These are phyloP conservation scores for Fringilla coelebs DNA, from an alignment of 2,797 vertebrate genomes.

Conservation along the genomic window DNA sequence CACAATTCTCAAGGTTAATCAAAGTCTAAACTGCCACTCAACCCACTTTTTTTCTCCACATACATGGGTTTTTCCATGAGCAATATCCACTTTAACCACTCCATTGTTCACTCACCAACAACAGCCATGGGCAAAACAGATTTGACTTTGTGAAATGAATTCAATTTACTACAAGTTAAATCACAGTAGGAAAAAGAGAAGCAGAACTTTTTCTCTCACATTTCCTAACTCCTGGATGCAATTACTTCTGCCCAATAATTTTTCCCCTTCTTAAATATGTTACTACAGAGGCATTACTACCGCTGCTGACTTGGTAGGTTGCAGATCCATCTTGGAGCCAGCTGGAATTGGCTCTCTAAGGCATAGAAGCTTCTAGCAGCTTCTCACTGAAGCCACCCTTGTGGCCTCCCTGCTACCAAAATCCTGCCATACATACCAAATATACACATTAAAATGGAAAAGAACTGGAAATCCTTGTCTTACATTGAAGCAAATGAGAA, in stretches of 20 bases:
- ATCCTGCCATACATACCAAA: neutral
- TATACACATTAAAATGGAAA: neutral
- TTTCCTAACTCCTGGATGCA: neutral
- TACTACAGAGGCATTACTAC: neutral
- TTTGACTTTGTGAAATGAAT: neutral
- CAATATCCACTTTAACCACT: neutral
- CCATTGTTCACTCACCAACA: neutral
- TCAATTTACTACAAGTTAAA: neutral
- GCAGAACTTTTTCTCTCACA: neutral
- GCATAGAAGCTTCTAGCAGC: neutral
- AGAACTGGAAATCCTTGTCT: neutral
- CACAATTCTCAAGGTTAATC: neutral
- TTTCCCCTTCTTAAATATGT: neutral
- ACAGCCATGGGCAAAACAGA: neutral
- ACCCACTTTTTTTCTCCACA: neutral
- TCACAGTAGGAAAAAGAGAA: neutral
- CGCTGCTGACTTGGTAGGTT: neutral
- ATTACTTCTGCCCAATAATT: neutral
- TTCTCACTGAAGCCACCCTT: neutral
- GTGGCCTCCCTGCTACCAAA: neutral
- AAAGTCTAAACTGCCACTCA: neutral
- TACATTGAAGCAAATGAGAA: neutral
- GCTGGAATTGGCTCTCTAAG: neutral
- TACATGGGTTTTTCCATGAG: neutral
- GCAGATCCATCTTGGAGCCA: neutral